Conservation (phyloP, 2,888 invertebrate species). For the Torymus texanus region DNA sequence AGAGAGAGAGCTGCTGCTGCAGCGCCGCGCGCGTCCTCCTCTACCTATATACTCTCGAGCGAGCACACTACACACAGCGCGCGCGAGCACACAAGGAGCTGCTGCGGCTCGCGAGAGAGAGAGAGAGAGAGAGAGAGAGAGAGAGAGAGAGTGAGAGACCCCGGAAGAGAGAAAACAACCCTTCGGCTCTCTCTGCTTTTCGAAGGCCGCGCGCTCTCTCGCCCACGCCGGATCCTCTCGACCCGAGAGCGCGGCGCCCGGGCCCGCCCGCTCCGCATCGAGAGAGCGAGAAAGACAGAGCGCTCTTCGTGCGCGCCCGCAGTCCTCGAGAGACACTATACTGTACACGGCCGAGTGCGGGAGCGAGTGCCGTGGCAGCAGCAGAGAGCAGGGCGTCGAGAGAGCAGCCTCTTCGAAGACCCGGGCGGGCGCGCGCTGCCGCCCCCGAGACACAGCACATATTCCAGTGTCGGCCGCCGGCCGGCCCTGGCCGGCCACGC, state of each 20-base stretch:
- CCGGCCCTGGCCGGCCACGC: constrained; percentile 74
- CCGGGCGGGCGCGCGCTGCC: constrained; percentile 54
- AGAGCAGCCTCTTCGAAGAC: constrained; percentile 52
- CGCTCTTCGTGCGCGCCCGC: background rate
- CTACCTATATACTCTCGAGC: background rate
- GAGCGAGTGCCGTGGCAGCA: constrained; percentile 70
- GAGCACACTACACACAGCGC: background rate
- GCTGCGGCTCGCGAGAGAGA: constrained; percentile 19
- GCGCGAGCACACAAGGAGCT: constrained; percentile 13
- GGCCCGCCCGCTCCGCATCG: background rate
- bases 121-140: constrained; percentile 37
- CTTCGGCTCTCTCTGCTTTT: constrained; percentile 45
- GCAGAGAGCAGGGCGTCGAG: constrained; percentile 71
- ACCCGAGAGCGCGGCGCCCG: constrained; percentile 47
- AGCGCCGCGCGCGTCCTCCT: constrained; percentile 39
- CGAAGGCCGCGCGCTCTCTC: background rate
- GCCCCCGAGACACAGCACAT: background rate
- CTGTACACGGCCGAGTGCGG: constrained; percentile 59
- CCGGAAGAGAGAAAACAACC: constrained; percentile 47
- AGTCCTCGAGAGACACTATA: constrained; percentile 20
- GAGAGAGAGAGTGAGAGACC: constrained; percentile 34
- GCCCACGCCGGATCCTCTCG: constrained; percentile 31
- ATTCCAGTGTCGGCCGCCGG: constrained; percentile 72
- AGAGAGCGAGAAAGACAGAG: background rate
- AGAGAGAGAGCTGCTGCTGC: constrained; percentile 12